phyloP scores from a whole-genome alignment of 2,113 vertebrate species.

The Phyllostomus hastatus region DNA sequence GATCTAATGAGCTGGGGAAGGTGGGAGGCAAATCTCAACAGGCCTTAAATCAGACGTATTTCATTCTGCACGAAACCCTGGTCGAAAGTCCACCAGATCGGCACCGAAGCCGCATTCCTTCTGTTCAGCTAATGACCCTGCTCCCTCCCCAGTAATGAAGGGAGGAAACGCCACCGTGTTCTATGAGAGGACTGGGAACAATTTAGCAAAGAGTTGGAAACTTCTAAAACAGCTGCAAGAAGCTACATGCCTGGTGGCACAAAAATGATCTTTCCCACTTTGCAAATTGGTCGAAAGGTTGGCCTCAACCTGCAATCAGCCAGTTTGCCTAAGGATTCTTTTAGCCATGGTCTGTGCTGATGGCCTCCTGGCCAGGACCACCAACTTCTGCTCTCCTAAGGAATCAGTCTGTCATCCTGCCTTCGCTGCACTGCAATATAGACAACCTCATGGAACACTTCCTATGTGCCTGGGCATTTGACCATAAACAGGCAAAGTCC shows the following conservation, averaged over 20 bases:
- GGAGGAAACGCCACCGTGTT: neutral
- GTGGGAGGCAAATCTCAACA: neutral
- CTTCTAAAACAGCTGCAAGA: neutral
- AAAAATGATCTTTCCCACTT: conserved; percentile 11
- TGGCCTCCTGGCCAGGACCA: neutral
- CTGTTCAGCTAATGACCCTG: neutral
- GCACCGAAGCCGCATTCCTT: neutral
- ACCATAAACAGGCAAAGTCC: neutral
- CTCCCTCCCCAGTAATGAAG: neutral
- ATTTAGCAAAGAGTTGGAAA: conserved; percentile 54
- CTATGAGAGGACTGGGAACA: neutral
- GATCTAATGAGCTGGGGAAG: neutral
- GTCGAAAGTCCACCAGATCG: neutral
- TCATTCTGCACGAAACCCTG: neutral
- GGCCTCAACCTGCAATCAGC: neutral
- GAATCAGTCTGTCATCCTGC: neutral
- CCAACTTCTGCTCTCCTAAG: neutral
- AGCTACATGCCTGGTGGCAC: neutral
- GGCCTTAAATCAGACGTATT: conserved; percentile 30
- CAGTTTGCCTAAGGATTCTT: neutral
- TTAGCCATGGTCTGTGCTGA: neutral
- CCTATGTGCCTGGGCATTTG: neutral
- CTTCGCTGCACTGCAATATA: neutral
- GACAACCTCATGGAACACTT: neutral
- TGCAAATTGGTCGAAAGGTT: neutral